Evolutionary conservation across 2,113 vertebrate genomes (phyloP).

Genomic region (Ageneiosus marmoratus): DNA sequence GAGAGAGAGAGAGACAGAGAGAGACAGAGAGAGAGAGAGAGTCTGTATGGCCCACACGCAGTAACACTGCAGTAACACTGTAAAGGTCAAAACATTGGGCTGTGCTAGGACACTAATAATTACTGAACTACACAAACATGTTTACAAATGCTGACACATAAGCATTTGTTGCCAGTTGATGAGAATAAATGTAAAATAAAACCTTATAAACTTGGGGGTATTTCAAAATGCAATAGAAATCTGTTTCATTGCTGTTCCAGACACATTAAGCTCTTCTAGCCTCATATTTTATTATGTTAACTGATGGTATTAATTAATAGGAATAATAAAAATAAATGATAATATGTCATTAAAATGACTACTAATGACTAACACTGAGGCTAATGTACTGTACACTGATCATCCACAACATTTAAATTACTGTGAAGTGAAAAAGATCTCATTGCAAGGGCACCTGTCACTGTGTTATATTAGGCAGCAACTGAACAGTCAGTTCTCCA

Average conservation of each 20-base stretch:
- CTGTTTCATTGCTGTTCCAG: not conserved
- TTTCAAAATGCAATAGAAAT: not conserved
- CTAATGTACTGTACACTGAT: too few relatives aligned
- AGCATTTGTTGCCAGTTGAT: not conserved
- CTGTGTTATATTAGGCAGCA: too few relatives aligned
- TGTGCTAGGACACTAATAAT: not conserved
- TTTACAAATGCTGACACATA: constrained; percentile 8
- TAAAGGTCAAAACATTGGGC: constrained; percentile 12
- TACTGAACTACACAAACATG: not conserved
- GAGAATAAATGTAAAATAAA: too few relatives aligned
- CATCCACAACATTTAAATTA: too few relatives aligned
- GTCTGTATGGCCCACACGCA: constrained; percentile 5
- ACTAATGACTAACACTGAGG: too few relatives aligned
- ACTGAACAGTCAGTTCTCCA: too few relatives aligned
- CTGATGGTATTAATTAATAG: too few relatives aligned
- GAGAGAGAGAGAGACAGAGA: constrained; percentile 2
- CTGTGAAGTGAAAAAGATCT: too few relatives aligned
- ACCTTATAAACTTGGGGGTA: not conserved
- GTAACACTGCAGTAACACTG: constrained; percentile 13
- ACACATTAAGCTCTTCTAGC: too few relatives aligned
- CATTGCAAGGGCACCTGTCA: too few relatives aligned
- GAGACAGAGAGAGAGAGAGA: not conserved
- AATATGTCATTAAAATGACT: too few relatives aligned
- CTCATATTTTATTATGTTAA: not conserved
- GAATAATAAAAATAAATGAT: too few relatives aligned